Evolutionary conservation across 2,113 vertebrate genomes (phyloP).

Genomic region (Halichoerus grypus): DNA sequence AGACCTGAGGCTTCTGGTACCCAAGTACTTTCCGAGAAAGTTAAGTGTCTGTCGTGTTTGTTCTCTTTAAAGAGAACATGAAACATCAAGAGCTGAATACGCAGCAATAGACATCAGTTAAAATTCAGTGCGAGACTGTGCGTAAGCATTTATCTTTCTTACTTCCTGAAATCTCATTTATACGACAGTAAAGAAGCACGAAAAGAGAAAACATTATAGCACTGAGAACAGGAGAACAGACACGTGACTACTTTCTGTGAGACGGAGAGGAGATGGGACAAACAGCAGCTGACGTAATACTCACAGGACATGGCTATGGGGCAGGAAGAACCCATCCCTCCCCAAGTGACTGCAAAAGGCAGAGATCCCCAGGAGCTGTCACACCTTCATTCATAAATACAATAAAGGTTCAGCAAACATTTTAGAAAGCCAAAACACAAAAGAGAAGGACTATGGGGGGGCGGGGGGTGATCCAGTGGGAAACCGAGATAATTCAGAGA

Average conservation of each 20-base stretch:
- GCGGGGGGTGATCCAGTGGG: neutral
- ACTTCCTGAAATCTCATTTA: conserved; percentile 44
- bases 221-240: neutral
- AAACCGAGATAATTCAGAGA: neutral
- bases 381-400: neutral
- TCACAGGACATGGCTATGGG: neutral
- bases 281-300: neutral
- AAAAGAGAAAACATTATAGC: neutral
- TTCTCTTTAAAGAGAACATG: neutral
- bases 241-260: neutral
- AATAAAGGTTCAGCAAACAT: neutral
- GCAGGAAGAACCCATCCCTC: neutral
- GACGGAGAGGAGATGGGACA: neutral
- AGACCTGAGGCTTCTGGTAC: neutral
- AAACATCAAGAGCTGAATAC: conserved; percentile 36
- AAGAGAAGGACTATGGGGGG: neutral
- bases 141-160: neutral
- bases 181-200: neutral
- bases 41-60: neutral
- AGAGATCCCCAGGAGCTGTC: neutral
- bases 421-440: conserved; percentile 17
- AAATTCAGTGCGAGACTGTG: conserved; percentile 21
- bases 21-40: neutral
- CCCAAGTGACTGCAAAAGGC: neutral
- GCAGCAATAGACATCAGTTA: neutral